Percentiles rank a stretch among this genome's conserved stretches.
phyloP scores from a whole-genome alignment of 2,797 vertebrate genomes.

The Phyllotis vaccarum region DNA sequence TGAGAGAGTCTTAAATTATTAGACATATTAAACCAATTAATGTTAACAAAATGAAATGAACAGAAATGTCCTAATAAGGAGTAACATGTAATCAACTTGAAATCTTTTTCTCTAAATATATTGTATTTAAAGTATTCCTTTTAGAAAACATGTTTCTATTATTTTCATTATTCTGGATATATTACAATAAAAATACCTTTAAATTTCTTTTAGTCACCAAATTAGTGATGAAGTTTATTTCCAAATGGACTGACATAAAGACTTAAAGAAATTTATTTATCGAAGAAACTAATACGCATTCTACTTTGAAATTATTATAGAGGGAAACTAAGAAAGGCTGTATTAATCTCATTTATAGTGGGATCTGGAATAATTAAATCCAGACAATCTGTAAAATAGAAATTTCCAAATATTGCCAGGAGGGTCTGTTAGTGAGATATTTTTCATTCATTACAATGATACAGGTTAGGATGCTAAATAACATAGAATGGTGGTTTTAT shows the following conservation, averaged over 20 bases:
- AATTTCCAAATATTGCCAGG: background rate
- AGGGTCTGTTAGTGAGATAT: background rate
- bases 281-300: background rate
- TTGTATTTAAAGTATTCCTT: background rate
- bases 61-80: slow-evolving; percentile 21
- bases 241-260: background rate
- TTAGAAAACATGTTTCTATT: background rate
- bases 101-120: background rate
- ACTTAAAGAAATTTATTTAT: background rate
- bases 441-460: background rate
- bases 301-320: background rate
- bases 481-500: too few species aligned
- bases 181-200: background rate
- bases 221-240: background rate
- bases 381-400: background rate
- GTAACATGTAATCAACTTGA: slow-evolving; percentile 36
- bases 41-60: slow-evolving; percentile 24
- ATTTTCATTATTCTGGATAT: background rate
- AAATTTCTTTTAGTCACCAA: background rate
- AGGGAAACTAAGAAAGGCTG: background rate
- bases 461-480: background rate
- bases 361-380: background rate
- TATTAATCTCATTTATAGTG: background rate
- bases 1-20: slow-evolving; percentile 51
- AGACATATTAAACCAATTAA: slow-evolving; percentile 62